phyloP scores from a whole-genome alignment of 1,140 invertebrate species.

The Drosophila littoralis region DNA sequence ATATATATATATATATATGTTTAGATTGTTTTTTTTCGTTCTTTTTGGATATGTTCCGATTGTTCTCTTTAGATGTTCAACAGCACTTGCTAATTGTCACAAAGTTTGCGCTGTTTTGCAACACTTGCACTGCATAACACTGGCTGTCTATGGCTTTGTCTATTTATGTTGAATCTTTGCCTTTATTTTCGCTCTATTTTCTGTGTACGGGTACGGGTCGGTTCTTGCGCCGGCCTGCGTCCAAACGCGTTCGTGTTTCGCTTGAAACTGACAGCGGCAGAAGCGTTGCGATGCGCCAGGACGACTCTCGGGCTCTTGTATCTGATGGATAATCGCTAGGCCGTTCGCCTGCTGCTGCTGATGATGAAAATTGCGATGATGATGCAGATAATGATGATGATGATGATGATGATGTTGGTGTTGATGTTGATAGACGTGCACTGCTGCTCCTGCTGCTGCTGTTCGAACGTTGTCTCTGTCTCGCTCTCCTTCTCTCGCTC shows the following conservation, averaged over 20 bases:
- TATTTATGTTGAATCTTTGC: conserved; percentile 15
- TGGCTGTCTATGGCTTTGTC: conserved; percentile 20
- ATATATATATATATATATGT: conserved; percentile 13
- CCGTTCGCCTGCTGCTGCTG: conserved; percentile 23
- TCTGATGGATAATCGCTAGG: conserved; percentile 76
- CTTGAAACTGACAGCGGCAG: conserved; percentile 74
- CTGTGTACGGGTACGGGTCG: not conserved
- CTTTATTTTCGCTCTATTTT: conserved; percentile 22
- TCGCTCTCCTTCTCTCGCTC: conserved; percentile 38
- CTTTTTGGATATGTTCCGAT: conserved; percentile 23
- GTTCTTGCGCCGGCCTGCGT: conserved; percentile 58
- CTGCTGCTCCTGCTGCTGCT: conserved; percentile 2
- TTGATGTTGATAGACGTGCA: conserved; percentile 36
- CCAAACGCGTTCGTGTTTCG: conserved; percentile 81
- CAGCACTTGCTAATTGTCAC: conserved; percentile 29
- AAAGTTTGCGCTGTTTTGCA: conserved; percentile 7
- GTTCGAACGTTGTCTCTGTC: conserved; percentile 12
- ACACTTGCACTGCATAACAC: conserved; percentile 27
- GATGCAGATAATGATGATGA: conserved; percentile 20
- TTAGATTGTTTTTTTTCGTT: not conserved
- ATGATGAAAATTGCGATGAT: not conserved
- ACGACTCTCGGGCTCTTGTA: conserved; percentile 56
- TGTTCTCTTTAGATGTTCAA: not conserved
- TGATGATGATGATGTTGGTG: conserved; percentile 37
- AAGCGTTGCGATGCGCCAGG: conserved; percentile 61